phyloP scores from a whole-genome alignment of 64 coral and sea anemone species.

The Pachyseris speciosa region DNA sequence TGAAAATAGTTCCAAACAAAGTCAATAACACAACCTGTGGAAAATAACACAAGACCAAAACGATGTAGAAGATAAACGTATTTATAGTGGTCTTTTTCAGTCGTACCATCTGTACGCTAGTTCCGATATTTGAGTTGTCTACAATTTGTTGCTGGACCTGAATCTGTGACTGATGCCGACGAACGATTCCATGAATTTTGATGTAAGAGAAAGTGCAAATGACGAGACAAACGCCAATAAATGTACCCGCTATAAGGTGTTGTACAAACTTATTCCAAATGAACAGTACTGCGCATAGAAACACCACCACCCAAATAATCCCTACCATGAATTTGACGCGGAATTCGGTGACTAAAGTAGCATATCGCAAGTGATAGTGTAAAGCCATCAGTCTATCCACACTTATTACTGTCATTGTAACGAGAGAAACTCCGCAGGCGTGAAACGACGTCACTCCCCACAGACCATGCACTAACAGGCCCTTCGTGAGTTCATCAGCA shows the following conservation, averaged over 20 bases:
- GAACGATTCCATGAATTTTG: background rate
- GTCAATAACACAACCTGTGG: background rate
- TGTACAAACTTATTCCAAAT: background rate
- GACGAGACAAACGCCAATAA: background rate
- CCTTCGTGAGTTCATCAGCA: background rate
- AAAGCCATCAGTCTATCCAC: background rate
- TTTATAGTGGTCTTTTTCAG: background rate
- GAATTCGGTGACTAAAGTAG: background rate
- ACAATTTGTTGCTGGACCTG: background rate
- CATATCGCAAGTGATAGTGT: background rate
- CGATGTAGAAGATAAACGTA: background rate
- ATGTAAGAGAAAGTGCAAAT: background rate
- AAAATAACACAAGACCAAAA: background rate
- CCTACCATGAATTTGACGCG: background rate
- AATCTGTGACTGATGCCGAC: background rate
- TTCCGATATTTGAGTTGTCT: background rate
- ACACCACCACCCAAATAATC: background rate
- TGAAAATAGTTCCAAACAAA: background rate
- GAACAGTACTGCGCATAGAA: background rate
- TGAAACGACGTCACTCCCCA: background rate
- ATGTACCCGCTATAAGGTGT: background rate
- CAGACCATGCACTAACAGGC: background rate
- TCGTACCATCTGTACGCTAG: background rate
- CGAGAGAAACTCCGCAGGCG: background rate
- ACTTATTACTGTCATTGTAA: background rate